Evolutionary conservation across 2,888 invertebrate genomes (phyloP).

Genomic region (Drosophila histrio): DNA sequence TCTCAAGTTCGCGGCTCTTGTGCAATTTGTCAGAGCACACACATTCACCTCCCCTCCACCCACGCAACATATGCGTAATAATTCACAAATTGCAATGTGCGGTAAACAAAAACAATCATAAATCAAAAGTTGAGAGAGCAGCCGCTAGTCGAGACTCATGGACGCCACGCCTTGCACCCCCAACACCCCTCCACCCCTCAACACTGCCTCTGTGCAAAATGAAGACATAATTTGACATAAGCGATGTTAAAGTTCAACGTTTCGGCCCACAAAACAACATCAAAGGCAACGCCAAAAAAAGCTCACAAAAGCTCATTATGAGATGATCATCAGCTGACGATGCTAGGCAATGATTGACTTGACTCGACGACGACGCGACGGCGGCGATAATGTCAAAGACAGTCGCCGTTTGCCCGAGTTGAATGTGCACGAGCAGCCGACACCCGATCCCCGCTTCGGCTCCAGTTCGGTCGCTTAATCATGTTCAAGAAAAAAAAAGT

Average conservation of each 20-base stretch:
- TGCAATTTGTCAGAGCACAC: conserved; percentile 62
- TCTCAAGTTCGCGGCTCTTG: conserved; percentile 71
- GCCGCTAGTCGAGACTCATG: conserved; percentile 38
- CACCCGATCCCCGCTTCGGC: conserved; percentile 18
- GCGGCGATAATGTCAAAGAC: conserved; percentile 71
- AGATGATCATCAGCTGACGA: conserved; percentile 52
- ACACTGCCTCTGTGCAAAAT: conserved; percentile 36
- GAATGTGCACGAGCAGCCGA: conserved; percentile 21
- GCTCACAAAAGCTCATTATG: conserved; percentile 15
- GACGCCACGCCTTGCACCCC: conserved; percentile 60
- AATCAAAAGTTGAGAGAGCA: conserved; percentile 55
- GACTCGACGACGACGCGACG: conserved; percentile 29
- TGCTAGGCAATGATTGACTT: conserved; percentile 62
- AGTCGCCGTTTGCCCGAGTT: conserved; percentile 28
- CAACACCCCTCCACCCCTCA: not conserved
- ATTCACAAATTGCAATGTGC: conserved; percentile 65
- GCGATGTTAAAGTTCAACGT: conserved; percentile 79
- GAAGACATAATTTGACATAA: conserved; percentile 82
- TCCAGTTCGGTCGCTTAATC: conserved; percentile 58
- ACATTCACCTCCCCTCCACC: not conserved
- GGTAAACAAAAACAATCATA: conserved; percentile 76
- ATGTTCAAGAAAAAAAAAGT: conserved; percentile 51
- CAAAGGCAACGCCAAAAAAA: conserved; percentile 50
- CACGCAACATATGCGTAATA: conserved; percentile 63
- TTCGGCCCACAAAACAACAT: conserved; percentile 45